These are phyloP conservation scores for Myathropa florea DNA, from an alignment of 2,888 invertebrate species.

Conservation along the genomic window DNA sequence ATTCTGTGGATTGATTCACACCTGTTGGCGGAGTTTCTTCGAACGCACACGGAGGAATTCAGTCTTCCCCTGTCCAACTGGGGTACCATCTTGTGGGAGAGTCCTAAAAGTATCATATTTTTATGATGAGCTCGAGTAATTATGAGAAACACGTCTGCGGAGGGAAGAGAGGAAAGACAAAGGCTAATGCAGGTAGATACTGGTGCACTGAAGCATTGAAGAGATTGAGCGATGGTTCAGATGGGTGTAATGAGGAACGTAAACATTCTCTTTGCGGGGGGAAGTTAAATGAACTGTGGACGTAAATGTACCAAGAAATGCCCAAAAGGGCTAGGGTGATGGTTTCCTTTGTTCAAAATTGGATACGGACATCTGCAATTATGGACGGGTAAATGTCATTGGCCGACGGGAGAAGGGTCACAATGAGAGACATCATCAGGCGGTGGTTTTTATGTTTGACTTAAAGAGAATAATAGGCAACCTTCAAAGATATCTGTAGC, in stretches of 20 bases:
- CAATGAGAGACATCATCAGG: neutral
- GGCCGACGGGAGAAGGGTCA: neutral
- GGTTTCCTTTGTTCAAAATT: neutral
- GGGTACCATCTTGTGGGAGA: neutral
- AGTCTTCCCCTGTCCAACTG: neutral
- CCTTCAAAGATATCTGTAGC: too few relatives aligned
- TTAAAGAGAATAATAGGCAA: too few relatives aligned
- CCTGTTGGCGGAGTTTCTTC: slow-evolving; percentile 39
- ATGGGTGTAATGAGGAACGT: neutral
- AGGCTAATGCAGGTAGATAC: neutral
- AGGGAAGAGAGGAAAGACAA: too few relatives aligned
- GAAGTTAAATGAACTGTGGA: neutral
- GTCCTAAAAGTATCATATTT: neutral
- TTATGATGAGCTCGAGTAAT: neutral
- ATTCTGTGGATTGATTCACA: slow-evolving; percentile 41
- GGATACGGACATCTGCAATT: neutral
- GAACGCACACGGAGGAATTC: slow-evolving; percentile 4
- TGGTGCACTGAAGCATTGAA: neutral
- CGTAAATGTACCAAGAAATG: neutral
- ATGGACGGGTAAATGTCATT: neutral
- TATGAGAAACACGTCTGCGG: neutral
- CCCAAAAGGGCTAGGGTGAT: neutral
- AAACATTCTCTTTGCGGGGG: neutral
- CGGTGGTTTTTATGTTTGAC: neutral
- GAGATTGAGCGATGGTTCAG: neutral